Conservation (phyloP, 2,888 invertebrate species). For the Drosophila borealis region DNA sequence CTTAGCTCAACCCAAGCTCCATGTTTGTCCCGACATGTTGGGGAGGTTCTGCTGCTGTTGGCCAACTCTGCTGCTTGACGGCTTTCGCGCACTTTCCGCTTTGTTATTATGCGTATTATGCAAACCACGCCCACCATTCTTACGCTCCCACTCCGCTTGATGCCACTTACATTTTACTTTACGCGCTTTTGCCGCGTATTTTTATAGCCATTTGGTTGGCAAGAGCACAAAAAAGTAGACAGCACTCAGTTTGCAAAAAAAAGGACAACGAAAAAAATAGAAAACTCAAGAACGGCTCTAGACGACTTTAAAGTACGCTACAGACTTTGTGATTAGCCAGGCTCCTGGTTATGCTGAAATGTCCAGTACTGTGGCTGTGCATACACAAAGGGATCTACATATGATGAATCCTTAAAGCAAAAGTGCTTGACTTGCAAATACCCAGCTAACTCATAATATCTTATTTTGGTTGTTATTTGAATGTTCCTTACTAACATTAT, state of each 20-base stretch:
- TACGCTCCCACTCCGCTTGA: constrained; percentile 15
- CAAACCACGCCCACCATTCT: constrained; percentile 49
- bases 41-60: constrained; percentile 21
- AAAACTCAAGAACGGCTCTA: constrained; percentile 2
- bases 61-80: constrained; percentile 52
- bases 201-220: constrained; percentile 62
- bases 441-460: no score
- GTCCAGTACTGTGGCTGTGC: not conserved
- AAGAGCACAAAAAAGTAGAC: constrained; percentile 40
- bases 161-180: constrained; percentile 77
- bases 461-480: no score
- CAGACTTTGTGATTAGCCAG: constrained; percentile 5
- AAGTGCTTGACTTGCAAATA: not conserved
- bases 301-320: constrained; percentile 41
- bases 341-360: not conserved
- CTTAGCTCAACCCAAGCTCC: constrained; percentile 23
- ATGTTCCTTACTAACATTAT: no score
- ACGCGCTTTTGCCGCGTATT: constrained; percentile 70
- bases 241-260: constrained; percentile 35
- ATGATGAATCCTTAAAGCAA: not conserved
- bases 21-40: constrained; percentile 4
- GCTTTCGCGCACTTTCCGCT: constrained; percentile 73
- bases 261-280: not conserved
- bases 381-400: constrained; percentile 1
- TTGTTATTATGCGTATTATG: constrained; percentile 80